Evolutionary conservation across 2,797 vertebrate species (phyloP), one percentile per base, ranked within the genome.

Genomic region (Silurus lanzhouensis): DNA sequence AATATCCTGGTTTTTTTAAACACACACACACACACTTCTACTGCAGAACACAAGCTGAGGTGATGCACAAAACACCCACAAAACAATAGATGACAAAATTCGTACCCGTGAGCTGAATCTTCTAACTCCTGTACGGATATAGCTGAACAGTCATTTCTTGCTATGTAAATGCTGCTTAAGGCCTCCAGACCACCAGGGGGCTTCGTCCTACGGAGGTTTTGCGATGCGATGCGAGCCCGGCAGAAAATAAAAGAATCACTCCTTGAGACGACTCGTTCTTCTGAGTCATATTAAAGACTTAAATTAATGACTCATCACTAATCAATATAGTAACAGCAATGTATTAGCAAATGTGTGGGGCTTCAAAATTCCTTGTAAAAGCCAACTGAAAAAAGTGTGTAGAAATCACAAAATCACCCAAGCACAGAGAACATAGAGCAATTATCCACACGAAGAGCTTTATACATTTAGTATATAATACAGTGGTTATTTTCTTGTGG

Each of bases 151-250:
- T 17, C 13, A 31, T 61, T 63, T 79, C 27, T 78, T 0, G 4
- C 31, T 25, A 52, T 17, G 52, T 14, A 3, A 5, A 48, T 10
- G 5, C 31, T 7, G 6, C 15, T 46, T 64, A n/a, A 31, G 12
- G 12, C 76, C 76, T 61, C 58, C 76, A 79, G 5, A 60, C 58
- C 77, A 48, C 58, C 38, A 63, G 77, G 77, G 27, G 57, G 76
- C 27, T 25, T 61, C 27, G 7, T 9, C 48, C 48, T 52, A 52
- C 10, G 48, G 7, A 52, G 6, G 10, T 52, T 52, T 52, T 52
- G 9, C 48, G 9, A 52, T 52, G 9, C 48, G 9, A 52, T 38
- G 38, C 4, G 48, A 7, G 48, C 0, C 48, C 48, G 10, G 48
- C 48, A 52, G 48, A 52, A 52, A 52, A 52, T 10, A 10, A 52